Evolutionary conservation across 2,113 vertebrate genomes (phyloP), one percentile per base, ranked within the genome.

Genomic region (Sturnus vulgaris): DNA sequence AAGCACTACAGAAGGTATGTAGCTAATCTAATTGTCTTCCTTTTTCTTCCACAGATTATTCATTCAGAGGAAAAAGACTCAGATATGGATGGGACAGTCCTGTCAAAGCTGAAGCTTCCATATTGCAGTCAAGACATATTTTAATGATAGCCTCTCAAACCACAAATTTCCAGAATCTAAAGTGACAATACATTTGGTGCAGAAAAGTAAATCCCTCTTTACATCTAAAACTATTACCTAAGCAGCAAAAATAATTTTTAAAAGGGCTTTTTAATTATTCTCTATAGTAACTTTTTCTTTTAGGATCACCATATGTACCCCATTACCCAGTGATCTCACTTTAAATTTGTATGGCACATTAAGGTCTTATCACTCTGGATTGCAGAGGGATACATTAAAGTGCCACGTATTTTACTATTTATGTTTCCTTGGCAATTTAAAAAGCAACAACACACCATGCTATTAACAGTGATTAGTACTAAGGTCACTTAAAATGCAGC

Each of bases 231-330:
- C 78, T 68, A 93, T 90, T 59, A 88, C 68, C 73, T 88, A 93
- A 94, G 37, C 79, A 92, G 66, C 75, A 95, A 96, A 95, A 96
- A 84, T 77, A 90, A 71, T 90, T 77, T 87, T 80, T 39, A 56
- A 81, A 91, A 68, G 24, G 16, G 5, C 5, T 95, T 93, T 92
- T 95, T 91, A 92, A 94, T 94, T 94, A 89, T 94, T 88, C 91
- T 90, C 86, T 37, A 81, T 44, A 95, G 94, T 55, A 92, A 92
- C 39, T n/a, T 95, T 94, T 90, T 49, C 20, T 95, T 96, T 97
- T 92, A 95, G 71, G 86, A 95, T 94, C 78, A 65, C 94, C 88
- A 95, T 97, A 96, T 91, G 83, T 72, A 96, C 28, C 50, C 46
- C 69, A 92, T 96, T 94, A 95, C 12, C 33, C 50, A 71, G 66